A percentile compares a stretch with the other conserved stretches of the same genome.
These are phyloP conservation scores for Oplegnathus fasciatus DNA, from an alignment of 2,113 vertebrate species.

Conservation along the genomic window DNA sequence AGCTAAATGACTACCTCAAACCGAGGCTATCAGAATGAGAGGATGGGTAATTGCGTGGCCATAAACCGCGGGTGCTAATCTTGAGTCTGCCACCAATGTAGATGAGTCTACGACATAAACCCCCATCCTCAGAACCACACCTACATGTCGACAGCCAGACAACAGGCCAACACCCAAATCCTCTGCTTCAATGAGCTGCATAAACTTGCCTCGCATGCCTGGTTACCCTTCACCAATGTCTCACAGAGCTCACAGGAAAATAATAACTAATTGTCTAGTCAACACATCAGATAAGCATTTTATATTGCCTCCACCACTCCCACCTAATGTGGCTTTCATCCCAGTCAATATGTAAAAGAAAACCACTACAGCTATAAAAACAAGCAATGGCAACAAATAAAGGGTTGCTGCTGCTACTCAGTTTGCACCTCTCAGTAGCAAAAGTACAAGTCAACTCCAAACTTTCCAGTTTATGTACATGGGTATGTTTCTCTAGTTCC, in stretches of 20 bases:
- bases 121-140: conserved; percentile 51
- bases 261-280: conserved; percentile 56
- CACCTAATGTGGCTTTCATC: neutral
- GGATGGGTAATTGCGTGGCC: conserved; percentile 54
- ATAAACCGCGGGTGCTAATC: conserved; percentile 62
- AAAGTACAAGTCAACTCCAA: neutral
- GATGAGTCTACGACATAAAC: conserved; percentile 41
- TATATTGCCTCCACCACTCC: neutral
- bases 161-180: conserved; percentile 46
- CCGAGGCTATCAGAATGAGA: conserved; percentile 44
- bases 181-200: conserved; percentile 34
- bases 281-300: conserved; percentile 24
- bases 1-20: conserved; percentile 59
- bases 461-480: neutral
- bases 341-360: neutral
- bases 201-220: conserved; percentile 64
- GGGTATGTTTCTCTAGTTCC: neutral
- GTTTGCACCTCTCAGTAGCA: neutral
- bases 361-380: neutral
- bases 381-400: neutral
- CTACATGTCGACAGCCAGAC: conserved; percentile 54
- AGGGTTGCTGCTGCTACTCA: neutral
- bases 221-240: conserved; percentile 53
- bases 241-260: conserved; percentile 30
- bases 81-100: conserved; percentile 25